A percentile compares a stretch with the other conserved stretches of the same genome.
Evolutionary conservation across 1,140 invertebrate species (phyloP).

Genomic region (Apis mellifera): DNA sequence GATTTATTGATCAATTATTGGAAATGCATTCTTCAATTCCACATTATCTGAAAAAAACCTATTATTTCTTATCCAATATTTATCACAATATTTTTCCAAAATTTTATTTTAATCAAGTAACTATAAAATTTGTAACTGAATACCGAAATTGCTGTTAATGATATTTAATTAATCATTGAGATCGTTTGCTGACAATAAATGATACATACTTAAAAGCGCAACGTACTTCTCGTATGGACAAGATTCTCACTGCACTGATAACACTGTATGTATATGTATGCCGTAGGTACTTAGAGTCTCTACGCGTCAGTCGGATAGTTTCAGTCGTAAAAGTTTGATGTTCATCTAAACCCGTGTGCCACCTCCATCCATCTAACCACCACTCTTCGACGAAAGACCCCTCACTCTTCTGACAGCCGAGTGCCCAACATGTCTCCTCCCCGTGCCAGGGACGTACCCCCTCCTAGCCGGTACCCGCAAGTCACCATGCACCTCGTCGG

Average conservation of each 20-base stretch:
- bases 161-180: background rate
- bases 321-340: slow-evolving; percentile 60
- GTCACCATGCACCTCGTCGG: slow-evolving; percentile 68
- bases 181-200: slow-evolving; percentile 13
- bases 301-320: slow-evolving; percentile 34
- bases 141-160: background rate
- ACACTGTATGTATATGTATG: background rate
- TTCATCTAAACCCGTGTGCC: slow-evolving; percentile 39
- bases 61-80: background rate
- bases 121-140: background rate
- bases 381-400: slow-evolving; percentile 38
- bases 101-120: background rate
- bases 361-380: slow-evolving; percentile 42
- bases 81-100: background rate
- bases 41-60: background rate
- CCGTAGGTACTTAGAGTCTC: slow-evolving; percentile 9
- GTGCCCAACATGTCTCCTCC: slow-evolving; percentile 43
- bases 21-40: background rate
- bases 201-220: background rate
- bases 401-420: slow-evolving; percentile 11
- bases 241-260: background rate
- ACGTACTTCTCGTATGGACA: background rate
- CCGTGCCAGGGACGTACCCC: slow-evolving; percentile 46
- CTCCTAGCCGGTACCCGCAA: slow-evolving; percentile 39
- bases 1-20: background rate